Conservation (phyloP, 2,113 vertebrate genomes). For the Lamprologus lemairii region DNA sequence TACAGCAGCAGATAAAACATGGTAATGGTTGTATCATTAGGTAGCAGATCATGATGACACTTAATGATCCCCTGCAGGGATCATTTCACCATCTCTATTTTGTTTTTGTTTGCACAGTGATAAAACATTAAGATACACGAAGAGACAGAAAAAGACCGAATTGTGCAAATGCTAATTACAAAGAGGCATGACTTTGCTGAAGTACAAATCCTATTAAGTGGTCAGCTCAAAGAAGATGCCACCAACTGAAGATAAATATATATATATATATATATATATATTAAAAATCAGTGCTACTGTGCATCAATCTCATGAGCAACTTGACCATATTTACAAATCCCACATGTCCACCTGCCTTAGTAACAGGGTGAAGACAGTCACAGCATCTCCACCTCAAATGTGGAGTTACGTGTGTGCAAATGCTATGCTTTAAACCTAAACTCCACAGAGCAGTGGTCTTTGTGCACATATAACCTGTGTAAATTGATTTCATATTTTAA, state of each 20-base stretch:
- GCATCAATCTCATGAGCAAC: slow-evolving; percentile 33
- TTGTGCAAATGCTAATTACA: slow-evolving; percentile 7
- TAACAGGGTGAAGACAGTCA: background rate
- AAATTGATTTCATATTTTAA: background rate
- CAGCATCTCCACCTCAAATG: slow-evolving; percentile 9
- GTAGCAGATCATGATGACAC: background rate
- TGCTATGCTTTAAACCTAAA: slow-evolving; percentile 30
- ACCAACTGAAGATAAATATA: background rate
- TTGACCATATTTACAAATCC: slow-evolving; percentile 26
- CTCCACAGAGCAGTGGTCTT: slow-evolving; percentile 8
- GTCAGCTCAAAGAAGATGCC: background rate
- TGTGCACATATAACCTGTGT: slow-evolving; percentile 2
- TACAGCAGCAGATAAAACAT: background rate
- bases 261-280: background rate
- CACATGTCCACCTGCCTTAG: slow-evolving; percentile 5
- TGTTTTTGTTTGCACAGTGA: slow-evolving; percentile 7
- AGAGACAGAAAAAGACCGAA: slow-evolving; percentile 5
- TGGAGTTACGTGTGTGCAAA: slow-evolving; percentile 56
- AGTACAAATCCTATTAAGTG: background rate
- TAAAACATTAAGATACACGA: background rate
- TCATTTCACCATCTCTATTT: background rate
- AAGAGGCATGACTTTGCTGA: background rate
- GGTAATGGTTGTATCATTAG: background rate
- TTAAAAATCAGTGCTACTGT: background rate
- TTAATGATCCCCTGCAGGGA: background rate